Conservation (phyloP, 2,797 vertebrate species). For the Onychomys arenicola region DNA sequence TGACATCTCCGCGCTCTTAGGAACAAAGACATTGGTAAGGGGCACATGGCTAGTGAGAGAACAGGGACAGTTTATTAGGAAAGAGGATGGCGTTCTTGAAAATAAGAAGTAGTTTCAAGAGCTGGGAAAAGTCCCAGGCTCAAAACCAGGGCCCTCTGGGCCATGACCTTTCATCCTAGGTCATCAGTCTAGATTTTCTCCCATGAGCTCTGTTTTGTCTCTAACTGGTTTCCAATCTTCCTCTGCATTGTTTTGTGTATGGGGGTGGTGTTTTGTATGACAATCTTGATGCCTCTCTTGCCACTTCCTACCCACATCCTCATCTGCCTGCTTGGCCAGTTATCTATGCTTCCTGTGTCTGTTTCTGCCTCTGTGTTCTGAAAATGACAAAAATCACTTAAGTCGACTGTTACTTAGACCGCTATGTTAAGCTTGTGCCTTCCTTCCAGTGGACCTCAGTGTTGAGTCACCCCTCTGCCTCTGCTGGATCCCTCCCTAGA, state of each 20-base stretch:
- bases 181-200: neutral
- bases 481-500: neutral
- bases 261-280: neutral
- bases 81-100: neutral
- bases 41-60: neutral
- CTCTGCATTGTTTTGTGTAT: neutral
- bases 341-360: neutral
- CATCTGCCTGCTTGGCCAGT: too few species aligned
- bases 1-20: neutral
- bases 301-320: neutral
- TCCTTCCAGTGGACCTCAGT: too few species aligned
- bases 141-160: neutral
- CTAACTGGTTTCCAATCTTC: neutral
- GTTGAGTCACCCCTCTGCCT: neutral
- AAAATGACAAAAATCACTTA: neutral
- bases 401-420: accelerated
- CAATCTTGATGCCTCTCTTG: neutral
- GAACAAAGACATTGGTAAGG: neutral
- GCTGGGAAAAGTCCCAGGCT: neutral
- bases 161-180: too few species aligned
- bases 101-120: neutral
- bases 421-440: neutral
- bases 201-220: neutral
- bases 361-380: neutral
- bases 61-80: neutral